Evolutionary conservation across 2,797 vertebrate species (phyloP).

Genomic region (Sarcophilus harrisii): DNA sequence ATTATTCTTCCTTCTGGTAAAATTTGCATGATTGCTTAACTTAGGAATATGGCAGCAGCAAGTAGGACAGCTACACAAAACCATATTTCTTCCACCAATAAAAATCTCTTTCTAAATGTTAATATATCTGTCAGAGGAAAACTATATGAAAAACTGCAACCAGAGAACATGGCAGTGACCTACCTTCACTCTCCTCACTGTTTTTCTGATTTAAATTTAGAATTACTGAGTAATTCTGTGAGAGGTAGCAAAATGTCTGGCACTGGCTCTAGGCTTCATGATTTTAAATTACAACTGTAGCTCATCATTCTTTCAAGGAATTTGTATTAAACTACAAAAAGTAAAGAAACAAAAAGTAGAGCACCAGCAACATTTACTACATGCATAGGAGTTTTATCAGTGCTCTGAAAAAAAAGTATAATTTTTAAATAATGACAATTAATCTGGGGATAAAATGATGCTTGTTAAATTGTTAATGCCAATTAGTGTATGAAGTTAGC

Average conservation of each 20-base stretch:
- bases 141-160: constrained; percentile 61
- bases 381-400: background rate
- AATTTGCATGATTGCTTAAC: constrained; percentile 16
- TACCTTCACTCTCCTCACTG: constrained; percentile 51
- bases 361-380: constrained; percentile 44
- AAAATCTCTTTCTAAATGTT: constrained; percentile 53
- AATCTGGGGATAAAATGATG: background rate
- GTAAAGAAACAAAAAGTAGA: constrained; percentile 53
- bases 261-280: constrained; percentile 58
- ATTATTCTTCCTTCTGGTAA: constrained; percentile 2
- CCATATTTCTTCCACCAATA: constrained; percentile 1
- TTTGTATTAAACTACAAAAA: constrained; percentile 29
- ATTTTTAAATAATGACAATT: background rate
- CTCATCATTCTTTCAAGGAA: constrained; percentile 50
- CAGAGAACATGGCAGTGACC: constrained; percentile 59
- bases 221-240: constrained; percentile 33
- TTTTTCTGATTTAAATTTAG: constrained; percentile 56
- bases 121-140: constrained; percentile 60
- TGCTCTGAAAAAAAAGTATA: background rate
- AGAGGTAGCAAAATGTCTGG: constrained; percentile 79
- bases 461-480: fast-evolving
- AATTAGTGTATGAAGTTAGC: background rate
- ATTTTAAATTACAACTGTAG: constrained; percentile 52
- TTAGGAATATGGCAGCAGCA: constrained; percentile 15
- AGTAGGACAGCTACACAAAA: background rate